Percentiles rank a stretch among this genome's conserved stretches.
These are phyloP conservation scores for Drosophila putrida DNA, from an alignment of 2,888 invertebrate species.

Conservation along the genomic window DNA sequence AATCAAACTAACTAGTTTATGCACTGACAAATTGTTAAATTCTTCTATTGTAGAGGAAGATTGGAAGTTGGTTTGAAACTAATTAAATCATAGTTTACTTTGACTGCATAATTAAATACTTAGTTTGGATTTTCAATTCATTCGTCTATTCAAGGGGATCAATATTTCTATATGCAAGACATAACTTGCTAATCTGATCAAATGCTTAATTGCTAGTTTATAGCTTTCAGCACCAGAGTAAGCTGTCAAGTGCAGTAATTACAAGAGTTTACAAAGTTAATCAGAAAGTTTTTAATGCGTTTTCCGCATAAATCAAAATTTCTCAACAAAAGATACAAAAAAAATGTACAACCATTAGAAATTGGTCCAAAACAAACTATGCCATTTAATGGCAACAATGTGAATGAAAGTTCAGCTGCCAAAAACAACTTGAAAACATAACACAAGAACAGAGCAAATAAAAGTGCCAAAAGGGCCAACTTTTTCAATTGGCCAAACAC, in stretches of 20 bases:
- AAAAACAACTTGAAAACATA: constrained; percentile 27
- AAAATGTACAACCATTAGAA: constrained; percentile 12
- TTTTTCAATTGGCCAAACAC: constrained; percentile 66
- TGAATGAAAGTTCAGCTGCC: constrained; percentile 37
- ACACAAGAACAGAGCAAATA: constrained; percentile 29
- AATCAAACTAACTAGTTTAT: too few species aligned
- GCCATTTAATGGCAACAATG: constrained; percentile 50
- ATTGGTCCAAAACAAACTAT: constrained; percentile 37
- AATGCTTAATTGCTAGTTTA: constrained; percentile 9
- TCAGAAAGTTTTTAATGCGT: constrained; percentile 31
- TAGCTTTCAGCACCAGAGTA: constrained; percentile 1
- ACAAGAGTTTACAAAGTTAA: constrained; percentile 22
- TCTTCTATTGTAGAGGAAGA: too few species aligned
- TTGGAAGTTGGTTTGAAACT: too few species aligned
- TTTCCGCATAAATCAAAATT: constrained; percentile 24
- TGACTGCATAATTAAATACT: too few species aligned
- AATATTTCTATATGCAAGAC: too few species aligned
- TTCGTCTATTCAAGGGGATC: too few species aligned
- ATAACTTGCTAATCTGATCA: constrained; percentile 1
- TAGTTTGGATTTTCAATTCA: too few species aligned
- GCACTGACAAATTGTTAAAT: too few species aligned
- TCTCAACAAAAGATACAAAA: constrained; percentile 4
- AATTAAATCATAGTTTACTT: too few species aligned
- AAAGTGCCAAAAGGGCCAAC: constrained; percentile 50
- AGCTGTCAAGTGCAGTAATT: constrained; percentile 25